A percentile compares a stretch with the other conserved stretches of the same genome.
Evolutionary conservation across 2,113 vertebrate genomes (phyloP).

Genomic region (Notiomystis cincta): DNA sequence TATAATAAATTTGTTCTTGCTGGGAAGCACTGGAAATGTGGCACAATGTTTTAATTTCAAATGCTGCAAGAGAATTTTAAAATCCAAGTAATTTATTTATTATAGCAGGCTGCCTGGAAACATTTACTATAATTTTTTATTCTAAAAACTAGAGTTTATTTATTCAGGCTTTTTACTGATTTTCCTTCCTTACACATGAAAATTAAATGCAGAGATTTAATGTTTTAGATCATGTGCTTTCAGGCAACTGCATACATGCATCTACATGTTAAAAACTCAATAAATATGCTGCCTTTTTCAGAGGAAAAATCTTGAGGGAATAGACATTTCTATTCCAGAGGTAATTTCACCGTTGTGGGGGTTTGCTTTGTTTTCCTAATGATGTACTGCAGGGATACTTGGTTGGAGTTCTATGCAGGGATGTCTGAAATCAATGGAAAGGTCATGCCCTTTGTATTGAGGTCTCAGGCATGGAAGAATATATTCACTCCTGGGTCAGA

Average conservation of each 20-base stretch:
- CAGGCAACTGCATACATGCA: neutral
- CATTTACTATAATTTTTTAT: neutral
- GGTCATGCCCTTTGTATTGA: neutral
- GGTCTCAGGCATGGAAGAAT: neutral
- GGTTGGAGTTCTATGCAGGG: neutral
- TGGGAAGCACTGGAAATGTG: neutral
- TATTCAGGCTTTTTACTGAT: neutral
- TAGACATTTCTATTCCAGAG: neutral
- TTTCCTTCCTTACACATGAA: neutral
- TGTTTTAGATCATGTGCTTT: neutral
- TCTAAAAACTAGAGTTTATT: neutral
- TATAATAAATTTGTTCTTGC: neutral
- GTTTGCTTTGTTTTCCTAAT: neutral
- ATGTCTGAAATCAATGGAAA: neutral
- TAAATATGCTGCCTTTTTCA: neutral
- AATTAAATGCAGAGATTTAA: neutral
- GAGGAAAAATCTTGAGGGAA: neutral
- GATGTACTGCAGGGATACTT: neutral
- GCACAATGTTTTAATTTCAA: neutral
- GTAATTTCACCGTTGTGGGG: neutral
- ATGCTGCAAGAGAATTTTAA: neutral
- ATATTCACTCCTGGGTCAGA: neutral
- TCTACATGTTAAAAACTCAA: neutral
- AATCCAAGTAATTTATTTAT: neutral
- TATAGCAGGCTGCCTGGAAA: neutral